phyloP scores from a whole-genome alignment of 2,888 invertebrate species.

The Melinopterus prodromus region DNA sequence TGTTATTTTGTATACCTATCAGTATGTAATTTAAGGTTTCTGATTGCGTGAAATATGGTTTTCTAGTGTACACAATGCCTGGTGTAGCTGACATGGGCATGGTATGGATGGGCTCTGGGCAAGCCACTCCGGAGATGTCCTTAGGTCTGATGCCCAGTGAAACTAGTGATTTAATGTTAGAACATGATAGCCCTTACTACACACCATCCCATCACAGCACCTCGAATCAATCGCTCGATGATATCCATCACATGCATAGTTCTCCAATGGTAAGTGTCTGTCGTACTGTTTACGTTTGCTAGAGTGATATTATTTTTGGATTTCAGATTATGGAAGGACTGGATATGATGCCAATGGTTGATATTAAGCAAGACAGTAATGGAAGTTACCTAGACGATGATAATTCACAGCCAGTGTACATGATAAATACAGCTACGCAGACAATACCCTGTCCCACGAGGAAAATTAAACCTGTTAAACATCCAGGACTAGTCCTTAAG shows the following conservation, averaged over 20 bases:
- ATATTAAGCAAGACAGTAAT: slow-evolving; percentile 59
- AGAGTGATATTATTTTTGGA: slow-evolving; percentile 25
- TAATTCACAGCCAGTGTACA: slow-evolving; percentile 57
- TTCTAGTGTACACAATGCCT: slow-evolving; percentile 61
- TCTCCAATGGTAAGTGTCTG: slow-evolving; percentile 61
- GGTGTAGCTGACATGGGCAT: slow-evolving; percentile 69
- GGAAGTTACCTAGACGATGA: slow-evolving; percentile 63
- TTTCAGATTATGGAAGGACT: slow-evolving; percentile 59
- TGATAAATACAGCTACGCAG: slow-evolving; percentile 66
- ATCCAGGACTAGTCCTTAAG: slow-evolving; percentile 77
- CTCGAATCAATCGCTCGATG: slow-evolving; percentile 63
- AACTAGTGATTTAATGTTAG: slow-evolving; percentile 57
- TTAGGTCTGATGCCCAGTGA: slow-evolving; percentile 59
- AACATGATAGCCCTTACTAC: slow-evolving; percentile 60
- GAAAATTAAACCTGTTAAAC: slow-evolving; percentile 78
- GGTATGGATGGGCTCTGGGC: slow-evolving; percentile 74
- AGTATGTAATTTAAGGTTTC: slow-evolving; percentile 9
- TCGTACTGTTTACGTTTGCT: neutral
- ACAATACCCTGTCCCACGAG: slow-evolving; percentile 64
- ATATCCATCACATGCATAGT: slow-evolving; percentile 60
- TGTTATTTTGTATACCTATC: slow-evolving; percentile 14
- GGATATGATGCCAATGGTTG: slow-evolving; percentile 58
- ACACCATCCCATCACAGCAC: slow-evolving; percentile 60
- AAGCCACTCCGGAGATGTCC: slow-evolving; percentile 62
- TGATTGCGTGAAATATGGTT: slow-evolving; percentile 7